Conservation (phyloP, 1,140 invertebrate species). For the Cataglyphis hispanica region DNA sequence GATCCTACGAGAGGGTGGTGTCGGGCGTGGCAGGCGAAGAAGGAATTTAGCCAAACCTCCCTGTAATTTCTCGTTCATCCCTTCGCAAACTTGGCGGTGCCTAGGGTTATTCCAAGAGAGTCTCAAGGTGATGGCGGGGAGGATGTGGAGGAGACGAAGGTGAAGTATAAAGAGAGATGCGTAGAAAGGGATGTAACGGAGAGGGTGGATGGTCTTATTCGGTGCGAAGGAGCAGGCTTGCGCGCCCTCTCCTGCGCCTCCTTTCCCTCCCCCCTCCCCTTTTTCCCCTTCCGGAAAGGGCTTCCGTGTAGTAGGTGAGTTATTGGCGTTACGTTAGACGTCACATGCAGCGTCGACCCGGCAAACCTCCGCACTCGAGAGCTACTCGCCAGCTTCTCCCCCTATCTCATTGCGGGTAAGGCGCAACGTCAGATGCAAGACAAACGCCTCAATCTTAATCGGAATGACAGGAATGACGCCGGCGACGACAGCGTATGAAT, state of each 20-base stretch:
- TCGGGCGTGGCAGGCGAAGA: slow-evolving; percentile 65
- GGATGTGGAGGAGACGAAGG: not conserved
- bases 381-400: slow-evolving; percentile 50
- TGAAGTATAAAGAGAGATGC: slow-evolving; percentile 48
- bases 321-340: slow-evolving; percentile 79
- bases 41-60: slow-evolving; percentile 77
- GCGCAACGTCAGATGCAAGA: slow-evolving; percentile 76
- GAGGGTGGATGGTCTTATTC: slow-evolving; percentile 23
- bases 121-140: slow-evolving; percentile 63
- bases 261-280: not conserved
- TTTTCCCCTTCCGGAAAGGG: slow-evolving; percentile 28
- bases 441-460: slow-evolving; percentile 73
- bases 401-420: slow-evolving; percentile 72
- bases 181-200: slow-evolving; percentile 48
- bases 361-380: slow-evolving; percentile 69
- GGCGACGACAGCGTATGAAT: slow-evolving; percentile 55
- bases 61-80: slow-evolving; percentile 79
- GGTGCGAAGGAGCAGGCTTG: slow-evolving; percentile 69
- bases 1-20: slow-evolving; percentile 47
- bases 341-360: slow-evolving; percentile 73
- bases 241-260: slow-evolving; percentile 30
- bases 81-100: slow-evolving; percentile 74
- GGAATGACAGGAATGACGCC: slow-evolving; percentile 58
- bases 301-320: slow-evolving; percentile 72
- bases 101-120: slow-evolving; percentile 73